phyloP scores from a whole-genome alignment of 2,888 invertebrate genomes.

The Frankliniella intonsa region DNA sequence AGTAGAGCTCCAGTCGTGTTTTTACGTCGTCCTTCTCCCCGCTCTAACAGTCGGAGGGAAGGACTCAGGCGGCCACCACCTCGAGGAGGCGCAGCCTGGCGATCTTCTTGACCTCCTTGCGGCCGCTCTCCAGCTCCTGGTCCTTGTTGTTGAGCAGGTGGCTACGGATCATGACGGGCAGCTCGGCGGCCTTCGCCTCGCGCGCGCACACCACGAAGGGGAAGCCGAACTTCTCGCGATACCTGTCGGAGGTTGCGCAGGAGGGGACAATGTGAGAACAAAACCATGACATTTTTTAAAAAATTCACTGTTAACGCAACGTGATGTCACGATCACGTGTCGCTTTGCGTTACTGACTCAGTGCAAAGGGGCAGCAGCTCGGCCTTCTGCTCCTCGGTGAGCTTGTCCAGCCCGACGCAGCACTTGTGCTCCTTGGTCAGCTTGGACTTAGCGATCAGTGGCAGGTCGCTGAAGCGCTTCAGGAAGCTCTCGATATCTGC shows the following conservation, averaged over 20 bases:
- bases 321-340: too few species aligned
- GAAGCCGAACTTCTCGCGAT: conserved; percentile 61
- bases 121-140: conserved; percentile 54
- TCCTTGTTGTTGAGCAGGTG: conserved; percentile 53
- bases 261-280: not conserved
- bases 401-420: not conserved
- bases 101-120: conserved; percentile 65
- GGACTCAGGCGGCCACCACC: conserved; percentile 44
- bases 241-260: conserved; percentile 46
- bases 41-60: not conserved
- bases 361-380: not conserved
- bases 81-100: conserved; percentile 56
- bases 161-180: conserved; percentile 53
- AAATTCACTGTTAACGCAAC: too few species aligned
- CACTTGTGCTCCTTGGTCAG: conserved; percentile 22
- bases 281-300: not conserved
- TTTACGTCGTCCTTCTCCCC: too few species aligned
- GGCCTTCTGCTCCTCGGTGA: not conserved
- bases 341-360: not conserved
- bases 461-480: not conserved
- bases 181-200: conserved; percentile 57
- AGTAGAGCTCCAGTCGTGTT: too few species aligned
- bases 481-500: conserved; percentile 3
- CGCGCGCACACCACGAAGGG: conserved; percentile 65
- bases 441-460: not conserved